A percentile compares a stretch with the other conserved stretches of the same genome.
Evolutionary conservation across 2,797 vertebrate genomes (phyloP).

Genomic region (Tadarida brasiliensis): DNA sequence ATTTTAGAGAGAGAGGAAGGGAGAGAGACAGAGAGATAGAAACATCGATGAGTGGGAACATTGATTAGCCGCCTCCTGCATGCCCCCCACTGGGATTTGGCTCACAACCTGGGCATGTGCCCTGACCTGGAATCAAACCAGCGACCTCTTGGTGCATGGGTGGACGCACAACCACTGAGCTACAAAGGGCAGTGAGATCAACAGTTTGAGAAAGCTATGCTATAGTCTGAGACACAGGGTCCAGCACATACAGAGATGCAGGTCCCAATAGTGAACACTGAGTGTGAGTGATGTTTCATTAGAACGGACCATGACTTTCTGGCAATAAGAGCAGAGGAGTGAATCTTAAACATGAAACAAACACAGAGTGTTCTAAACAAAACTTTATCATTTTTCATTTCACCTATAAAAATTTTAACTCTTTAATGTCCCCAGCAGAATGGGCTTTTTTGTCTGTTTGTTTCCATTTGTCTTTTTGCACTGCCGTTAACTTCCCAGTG

Average conservation of each 20-base stretch:
- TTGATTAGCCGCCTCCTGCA: too few relatives aligned
- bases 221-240: accelerated
- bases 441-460: not conserved
- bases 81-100: too few relatives aligned
- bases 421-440: not conserved
- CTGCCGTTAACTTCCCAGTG: not conserved
- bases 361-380: not conserved
- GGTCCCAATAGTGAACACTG: not conserved
- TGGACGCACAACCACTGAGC: too few relatives aligned
- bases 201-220: not conserved
- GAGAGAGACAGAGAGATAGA: too few relatives aligned
- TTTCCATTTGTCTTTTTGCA: not conserved
- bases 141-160: too few relatives aligned
- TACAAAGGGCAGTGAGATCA: not conserved
- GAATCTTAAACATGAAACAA: not conserved
- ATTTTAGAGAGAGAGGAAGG: too few relatives aligned
- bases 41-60: too few relatives aligned
- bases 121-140: too few relatives aligned
- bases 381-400: not conserved
- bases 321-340: not conserved
- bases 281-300: accelerated
- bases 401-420: not conserved
- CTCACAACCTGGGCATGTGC: too few relatives aligned
- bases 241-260: accelerated
- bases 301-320: not conserved